These are phyloP conservation scores for Sceloporus undulatus DNA, from an alignment of 2,113 vertebrate species.

Conservation along the genomic window DNA sequence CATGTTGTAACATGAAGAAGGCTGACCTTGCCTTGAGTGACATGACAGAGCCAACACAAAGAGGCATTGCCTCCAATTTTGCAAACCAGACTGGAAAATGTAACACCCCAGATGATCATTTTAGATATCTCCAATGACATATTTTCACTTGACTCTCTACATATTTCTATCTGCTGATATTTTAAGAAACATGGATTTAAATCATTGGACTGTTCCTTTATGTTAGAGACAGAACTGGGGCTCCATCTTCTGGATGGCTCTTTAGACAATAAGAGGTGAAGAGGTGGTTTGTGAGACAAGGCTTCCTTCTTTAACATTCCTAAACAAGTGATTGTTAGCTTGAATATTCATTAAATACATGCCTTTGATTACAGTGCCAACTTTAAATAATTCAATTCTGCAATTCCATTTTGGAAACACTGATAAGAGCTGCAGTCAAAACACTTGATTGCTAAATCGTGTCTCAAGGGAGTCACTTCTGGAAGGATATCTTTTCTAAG, in stretches of 20 bases:
- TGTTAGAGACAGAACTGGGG: slow-evolving; percentile 77
- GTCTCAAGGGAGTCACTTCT: slow-evolving; percentile 56
- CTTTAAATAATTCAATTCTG: slow-evolving; percentile 75
- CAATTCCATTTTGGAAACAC: slow-evolving; percentile 69
- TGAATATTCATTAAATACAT: slow-evolving; percentile 79
- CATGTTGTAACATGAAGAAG: neutral
- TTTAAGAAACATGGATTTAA: slow-evolving; percentile 29
- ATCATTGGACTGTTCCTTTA: slow-evolving; percentile 15
- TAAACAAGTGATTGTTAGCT: slow-evolving; percentile 61
- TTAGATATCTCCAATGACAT: slow-evolving; percentile 36
- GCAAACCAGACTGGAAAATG: slow-evolving; percentile 45
- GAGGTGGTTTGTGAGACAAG: slow-evolving; percentile 48
- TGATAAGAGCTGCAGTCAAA: slow-evolving; percentile 63
- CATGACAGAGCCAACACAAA: slow-evolving; percentile 44
- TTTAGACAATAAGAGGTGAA: slow-evolving; percentile 59
- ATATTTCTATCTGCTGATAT: slow-evolving; percentile 4
- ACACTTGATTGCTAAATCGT: slow-evolving; percentile 68
- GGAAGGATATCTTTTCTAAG: slow-evolving; percentile 39
- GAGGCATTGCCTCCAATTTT: slow-evolving; percentile 59
- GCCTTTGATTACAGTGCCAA: slow-evolving; percentile 65
- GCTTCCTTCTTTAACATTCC: slow-evolving; percentile 41
- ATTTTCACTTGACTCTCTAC: slow-evolving; percentile 57
- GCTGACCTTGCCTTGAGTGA: slow-evolving; percentile 71
- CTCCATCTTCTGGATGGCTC: slow-evolving; percentile 79
- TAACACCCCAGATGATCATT: slow-evolving; percentile 42